Base-by-base conservation (phyloP, 2,113 vertebrate genomes). In the Eolophus roseicapilla region DNA sequence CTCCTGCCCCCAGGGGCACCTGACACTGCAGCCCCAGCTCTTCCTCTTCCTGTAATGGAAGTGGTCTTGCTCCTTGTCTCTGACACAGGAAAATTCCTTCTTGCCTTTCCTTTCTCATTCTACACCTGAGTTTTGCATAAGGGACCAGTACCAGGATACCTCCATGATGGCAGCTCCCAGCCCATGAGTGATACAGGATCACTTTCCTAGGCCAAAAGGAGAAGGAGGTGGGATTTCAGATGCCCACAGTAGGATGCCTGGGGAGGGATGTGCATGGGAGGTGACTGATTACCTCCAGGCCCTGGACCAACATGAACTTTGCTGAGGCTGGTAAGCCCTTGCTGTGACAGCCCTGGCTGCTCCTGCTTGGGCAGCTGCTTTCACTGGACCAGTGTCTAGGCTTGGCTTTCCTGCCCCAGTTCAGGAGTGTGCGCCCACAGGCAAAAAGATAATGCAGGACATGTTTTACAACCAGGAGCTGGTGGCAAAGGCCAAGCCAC, bases 361-460 rank as follows among this genome's bases (percentile, higher is more conserved):
- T 37, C 24, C 55, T 6, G 17, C 67, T 57, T 0, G 2, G 67
- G 49, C 59, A 77, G 86, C 46, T 94, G 55, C 47, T 82, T 37
- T 69, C 1, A 1, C 41, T 24, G 31, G 25, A 55, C 73, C 25
- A 2, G 47, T 5, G 43, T 39, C 0, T 9, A 39, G 35, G 39
- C 16, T 62, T 46, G 62, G 39, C 86, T 91, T 92, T 88, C 37
- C 60, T 55, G 64, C 28, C 39, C 23, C 55, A 11, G 9, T 46
- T 39, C 46, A 64, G 83, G 43, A 95, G 47, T 8, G 0, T 47
- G 37, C 68, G 47, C 33, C 81, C 74, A 53, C 44, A 47, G 87
- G 86, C 89, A 82, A 76, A 33, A 65, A 93, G 91, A 91, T 91
- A 95, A 93, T 2, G 1, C 23, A 75, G 39, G 62, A 21, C 57